Base-by-base conservation (phyloP, 1,140 invertebrate species). In the Melitaea cinxia region DNA sequence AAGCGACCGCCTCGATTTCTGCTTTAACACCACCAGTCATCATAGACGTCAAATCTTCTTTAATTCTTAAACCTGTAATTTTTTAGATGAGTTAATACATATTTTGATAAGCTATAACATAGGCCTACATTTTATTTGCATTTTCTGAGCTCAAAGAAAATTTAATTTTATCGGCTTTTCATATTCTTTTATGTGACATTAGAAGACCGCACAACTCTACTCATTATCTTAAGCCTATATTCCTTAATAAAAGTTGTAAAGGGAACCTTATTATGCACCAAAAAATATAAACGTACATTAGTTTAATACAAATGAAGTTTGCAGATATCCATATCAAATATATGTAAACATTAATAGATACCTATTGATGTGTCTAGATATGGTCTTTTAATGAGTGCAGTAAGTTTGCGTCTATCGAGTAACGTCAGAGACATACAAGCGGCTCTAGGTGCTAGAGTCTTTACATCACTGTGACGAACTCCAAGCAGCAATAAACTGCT, bases 1-100 rank as follows among this genome's bases (percentile, higher is more conserved):
- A 74, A 0, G 79, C 80, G 37, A 90, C 55, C 0, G 82, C 82
- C 71, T 90, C 88, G 37, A 90, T 82, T 55, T 90, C 88, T 0
- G 82, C 85, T 53, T 90, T 90, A 0, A 82, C 42, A 0, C 82
- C 83, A 47, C 75, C 75, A 7, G 55, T 28, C 37, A 84, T 56
- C 80, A 89, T 88, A 33, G 57, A 59, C 12, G 61, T 55, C 14
- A 88, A 60, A 23, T 90, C 88, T 54, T 81, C 68, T 65, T 79
- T 85, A 24, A 90, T 82, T 12, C 45, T 33, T 4, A 23, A 19
- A 33, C 88, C 88, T 90, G 52, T 2, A 47, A 47, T 47, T 23
- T 19, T 2, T 2, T 47, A 17, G 1, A 21, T 23, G 21, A 47
- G 4, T 47, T 23, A 21, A 12, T 39, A 14, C 37, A 15, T n/a